phyloP scores from a whole-genome alignment of 2,888 invertebrate species.

The Desoria tigrina region DNA sequence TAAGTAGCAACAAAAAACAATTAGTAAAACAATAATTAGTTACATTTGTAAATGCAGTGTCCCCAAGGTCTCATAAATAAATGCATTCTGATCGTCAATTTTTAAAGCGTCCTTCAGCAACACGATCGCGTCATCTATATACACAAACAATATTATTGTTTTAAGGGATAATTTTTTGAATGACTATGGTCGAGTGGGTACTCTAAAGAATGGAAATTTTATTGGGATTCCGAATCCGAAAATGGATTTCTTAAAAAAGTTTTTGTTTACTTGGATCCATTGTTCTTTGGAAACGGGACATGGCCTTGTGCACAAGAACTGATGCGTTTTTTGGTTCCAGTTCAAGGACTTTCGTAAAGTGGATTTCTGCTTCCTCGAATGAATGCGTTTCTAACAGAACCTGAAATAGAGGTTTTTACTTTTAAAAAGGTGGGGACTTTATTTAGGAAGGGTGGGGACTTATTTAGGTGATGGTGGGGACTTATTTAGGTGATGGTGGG shows the following conservation, averaged over 20 bases:
- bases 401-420: slow-evolving; percentile 57
- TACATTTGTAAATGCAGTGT: slow-evolving; percentile 91
- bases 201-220: too few relatives aligned
- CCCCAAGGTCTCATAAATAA: slow-evolving; percentile 92
- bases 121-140: too few relatives aligned
- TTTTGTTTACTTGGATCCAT: slow-evolving; percentile 81
- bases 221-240: too few relatives aligned
- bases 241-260: too few relatives aligned
- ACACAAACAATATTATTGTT: too few relatives aligned
- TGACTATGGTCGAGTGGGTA: too few relatives aligned
- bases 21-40: slow-evolving; percentile 51
- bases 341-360: slow-evolving; percentile 77
- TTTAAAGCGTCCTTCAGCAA: slow-evolving; percentile 79
- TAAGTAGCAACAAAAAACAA: slow-evolving; percentile 11
- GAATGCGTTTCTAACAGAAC: slow-evolving; percentile 79
- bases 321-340: slow-evolving; percentile 83
- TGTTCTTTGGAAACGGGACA: slow-evolving; percentile 78
- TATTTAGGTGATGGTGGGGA: too few relatives aligned
- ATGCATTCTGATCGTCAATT: slow-evolving; percentile 90
- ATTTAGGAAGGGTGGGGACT: too few relatives aligned
- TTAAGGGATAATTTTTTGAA: too few relatives aligned
- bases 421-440: too few relatives aligned
- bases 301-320: slow-evolving; percentile 61
- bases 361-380: slow-evolving; percentile 77
- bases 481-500: too few relatives aligned